Percentiles rank a stretch among this genome's conserved stretches.
These are phyloP conservation scores for Diaperis boleti DNA, from an alignment of 2,888 invertebrate genomes.

Conservation along the genomic window DNA sequence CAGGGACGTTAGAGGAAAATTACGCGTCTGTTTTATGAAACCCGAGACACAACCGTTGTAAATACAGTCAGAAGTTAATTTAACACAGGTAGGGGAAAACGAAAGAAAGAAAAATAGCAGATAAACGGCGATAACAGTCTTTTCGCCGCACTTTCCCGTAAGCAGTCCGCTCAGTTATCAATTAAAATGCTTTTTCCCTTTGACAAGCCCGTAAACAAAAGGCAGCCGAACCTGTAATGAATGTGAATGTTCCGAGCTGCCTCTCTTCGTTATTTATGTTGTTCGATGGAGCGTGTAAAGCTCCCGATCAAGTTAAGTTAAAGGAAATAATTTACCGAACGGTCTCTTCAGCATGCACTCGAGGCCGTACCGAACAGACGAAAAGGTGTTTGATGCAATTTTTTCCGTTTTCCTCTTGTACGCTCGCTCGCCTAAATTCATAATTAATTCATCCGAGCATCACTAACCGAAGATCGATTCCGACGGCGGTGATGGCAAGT, in stretches of 20 bases:
- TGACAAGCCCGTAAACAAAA: slow-evolving; percentile 7
- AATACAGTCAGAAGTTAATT: no score
- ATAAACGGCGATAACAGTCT: no score
- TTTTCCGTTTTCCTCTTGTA: neutral
- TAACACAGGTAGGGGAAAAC: no score
- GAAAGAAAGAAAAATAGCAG: no score
- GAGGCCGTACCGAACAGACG: neutral
- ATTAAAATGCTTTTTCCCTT: slow-evolving; percentile 2
- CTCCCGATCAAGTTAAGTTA: slow-evolving; percentile 12
- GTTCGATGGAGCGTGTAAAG: slow-evolving; percentile 21
- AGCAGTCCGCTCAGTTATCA: neutral
- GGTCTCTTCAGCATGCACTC: neutral
- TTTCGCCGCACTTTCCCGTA: no score
- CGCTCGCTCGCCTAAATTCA: slow-evolving; percentile 7
- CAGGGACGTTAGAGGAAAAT: no score
- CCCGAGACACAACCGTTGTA: no score
- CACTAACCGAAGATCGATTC: slow-evolving; percentile 15
- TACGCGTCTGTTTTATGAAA: no score
- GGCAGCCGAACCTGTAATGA: slow-evolving; percentile 11
- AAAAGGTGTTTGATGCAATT: neutral
- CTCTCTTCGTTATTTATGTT: slow-evolving; percentile 18
- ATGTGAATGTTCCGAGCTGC: neutral
- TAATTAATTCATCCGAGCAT: slow-evolving; percentile 21
- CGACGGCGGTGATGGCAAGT: slow-evolving; percentile 15
- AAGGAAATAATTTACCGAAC: slow-evolving; percentile 9